These are phyloP conservation scores for Aricia agestis DNA, from an alignment of 1,140 invertebrate species.

Conservation along the genomic window DNA sequence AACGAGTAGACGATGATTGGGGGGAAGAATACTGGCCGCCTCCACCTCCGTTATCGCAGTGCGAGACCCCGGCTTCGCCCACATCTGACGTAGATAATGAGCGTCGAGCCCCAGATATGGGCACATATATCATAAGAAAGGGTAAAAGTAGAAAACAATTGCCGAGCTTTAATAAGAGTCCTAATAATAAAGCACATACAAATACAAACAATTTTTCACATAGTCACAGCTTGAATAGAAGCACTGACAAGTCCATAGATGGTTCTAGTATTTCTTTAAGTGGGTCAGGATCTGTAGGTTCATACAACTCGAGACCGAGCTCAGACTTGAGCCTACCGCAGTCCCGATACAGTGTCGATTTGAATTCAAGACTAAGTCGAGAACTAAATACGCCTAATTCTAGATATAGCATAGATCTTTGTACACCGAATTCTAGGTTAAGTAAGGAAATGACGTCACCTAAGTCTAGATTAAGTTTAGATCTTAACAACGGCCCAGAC, in stretches of 20 bases:
- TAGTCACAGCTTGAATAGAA: slow-evolving; percentile 65
- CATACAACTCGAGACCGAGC: slow-evolving; percentile 77
- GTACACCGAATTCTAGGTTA: slow-evolving; percentile 75
- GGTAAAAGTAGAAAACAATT: slow-evolving; percentile 77
- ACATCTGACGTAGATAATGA: slow-evolving; percentile 80
- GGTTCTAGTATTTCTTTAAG: slow-evolving; percentile 73
- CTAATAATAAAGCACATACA: slow-evolving; percentile 57
- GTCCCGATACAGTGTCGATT: slow-evolving; percentile 76
- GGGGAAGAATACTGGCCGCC: slow-evolving; percentile 81
- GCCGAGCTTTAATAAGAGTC: slow-evolving; percentile 67
- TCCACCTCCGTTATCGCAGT: slow-evolving; percentile 77
- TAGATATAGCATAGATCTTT: slow-evolving; percentile 79
- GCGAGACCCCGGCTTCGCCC: slow-evolving; percentile 81
- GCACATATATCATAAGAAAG: slow-evolving; percentile 85
- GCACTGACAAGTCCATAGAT: slow-evolving; percentile 71
- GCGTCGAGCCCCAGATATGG: slow-evolving; percentile 78
- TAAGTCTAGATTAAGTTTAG: slow-evolving; percentile 77
- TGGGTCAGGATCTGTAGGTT: slow-evolving; percentile 75
- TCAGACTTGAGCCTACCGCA: slow-evolving; percentile 78
- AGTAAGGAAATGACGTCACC: slow-evolving; percentile 78
- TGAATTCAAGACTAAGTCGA: slow-evolving; percentile 76
- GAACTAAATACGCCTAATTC: slow-evolving; percentile 78
- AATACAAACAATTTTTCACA: slow-evolving; percentile 64
- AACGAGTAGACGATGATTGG: slow-evolving; percentile 71
- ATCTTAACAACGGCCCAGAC: slow-evolving; percentile 76